phyloP scores from a whole-genome alignment of 2,113 vertebrate genomes.

The Protomyctophum bolini region DNA sequence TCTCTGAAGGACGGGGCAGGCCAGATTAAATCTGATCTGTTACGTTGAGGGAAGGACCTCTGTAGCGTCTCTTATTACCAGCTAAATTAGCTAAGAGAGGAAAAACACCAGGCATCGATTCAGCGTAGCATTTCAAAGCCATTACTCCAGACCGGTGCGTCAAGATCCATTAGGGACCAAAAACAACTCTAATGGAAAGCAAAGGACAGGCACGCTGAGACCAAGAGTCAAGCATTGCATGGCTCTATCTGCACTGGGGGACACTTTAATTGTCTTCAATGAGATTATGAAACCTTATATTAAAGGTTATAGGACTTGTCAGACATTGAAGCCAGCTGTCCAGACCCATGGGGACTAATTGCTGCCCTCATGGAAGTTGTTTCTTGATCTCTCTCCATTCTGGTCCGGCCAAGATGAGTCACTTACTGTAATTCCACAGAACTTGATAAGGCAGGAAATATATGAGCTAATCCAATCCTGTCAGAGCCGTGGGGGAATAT shows the following conservation, averaged over 20 bases:
- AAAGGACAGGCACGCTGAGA: constrained; percentile 30
- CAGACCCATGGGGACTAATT: neutral
- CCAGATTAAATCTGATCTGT: constrained; percentile 62
- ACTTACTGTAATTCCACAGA: constrained; percentile 28
- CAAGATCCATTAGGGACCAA: constrained; percentile 60
- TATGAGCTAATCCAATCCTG: constrained; percentile 53
- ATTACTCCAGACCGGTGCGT: constrained; percentile 67
- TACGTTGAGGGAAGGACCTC: constrained; percentile 40
- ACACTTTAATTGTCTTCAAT: constrained; percentile 4
- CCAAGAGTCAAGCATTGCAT: constrained; percentile 27
- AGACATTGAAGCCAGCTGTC: neutral
- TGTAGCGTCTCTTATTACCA: constrained; percentile 71
- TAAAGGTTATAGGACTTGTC: neutral
- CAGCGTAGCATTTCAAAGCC: constrained; percentile 67
- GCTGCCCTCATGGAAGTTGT: constrained; percentile 8
- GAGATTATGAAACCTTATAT: constrained; percentile 10
- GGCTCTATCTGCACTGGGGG: constrained; percentile 19
- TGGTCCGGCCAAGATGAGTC: constrained; percentile 14
- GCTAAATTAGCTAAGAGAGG: constrained; percentile 72
- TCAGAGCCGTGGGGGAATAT: constrained; percentile 41
- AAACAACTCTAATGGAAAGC: constrained; percentile 53
- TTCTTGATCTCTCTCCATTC: constrained; percentile 4
- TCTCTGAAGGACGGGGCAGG: constrained; percentile 54
- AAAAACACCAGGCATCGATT: constrained; percentile 73
- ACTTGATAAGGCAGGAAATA: constrained; percentile 49